phyloP scores from a whole-genome alignment of 2,888 invertebrate species.

The Digitonthophagus gazella region DNA sequence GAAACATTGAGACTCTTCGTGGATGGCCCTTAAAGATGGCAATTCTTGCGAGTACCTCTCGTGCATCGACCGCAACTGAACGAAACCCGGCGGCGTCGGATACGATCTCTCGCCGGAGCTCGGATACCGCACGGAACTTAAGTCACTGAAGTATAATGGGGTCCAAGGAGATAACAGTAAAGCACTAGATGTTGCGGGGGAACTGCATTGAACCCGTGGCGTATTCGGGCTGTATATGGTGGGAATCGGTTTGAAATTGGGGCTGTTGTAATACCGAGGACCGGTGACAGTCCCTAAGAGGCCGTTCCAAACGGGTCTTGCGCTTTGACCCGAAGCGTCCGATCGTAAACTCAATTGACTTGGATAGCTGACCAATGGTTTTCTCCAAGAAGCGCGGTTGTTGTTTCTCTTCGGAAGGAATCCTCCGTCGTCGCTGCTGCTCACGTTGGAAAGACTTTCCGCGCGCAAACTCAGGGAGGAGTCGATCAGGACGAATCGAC shows the following conservation, averaged over 20 bases:
- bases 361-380: slow-evolving; percentile 63
- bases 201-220: slow-evolving; percentile 63
- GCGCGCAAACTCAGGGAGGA: slow-evolving; percentile 55
- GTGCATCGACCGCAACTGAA: slow-evolving; percentile 63
- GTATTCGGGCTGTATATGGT: slow-evolving; percentile 51
- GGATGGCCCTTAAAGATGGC: slow-evolving; percentile 68
- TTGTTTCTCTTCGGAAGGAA: slow-evolving; percentile 65
- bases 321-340: slow-evolving; percentile 62
- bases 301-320: slow-evolving; percentile 43
- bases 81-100: slow-evolving; percentile 71
- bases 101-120: slow-evolving; percentile 78
- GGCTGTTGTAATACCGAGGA: slow-evolving; percentile 48
- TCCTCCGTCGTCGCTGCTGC: slow-evolving; percentile 79
- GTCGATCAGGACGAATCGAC: slow-evolving; percentile 67
- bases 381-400: slow-evolving; percentile 63
- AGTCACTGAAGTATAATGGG: slow-evolving; percentile 77
- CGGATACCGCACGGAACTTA: slow-evolving; percentile 81
- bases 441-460: slow-evolving; percentile 60
- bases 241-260: slow-evolving; percentile 45
- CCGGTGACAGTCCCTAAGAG: slow-evolving; percentile 38
- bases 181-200: slow-evolving; percentile 64
- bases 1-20: slow-evolving; percentile 66
- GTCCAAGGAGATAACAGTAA: slow-evolving; percentile 64
- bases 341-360: slow-evolving; percentile 67
- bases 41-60: slow-evolving; percentile 71